Evolutionary conservation across 2,113 vertebrate species (phyloP).

Genomic region (Octodon degus): DNA sequence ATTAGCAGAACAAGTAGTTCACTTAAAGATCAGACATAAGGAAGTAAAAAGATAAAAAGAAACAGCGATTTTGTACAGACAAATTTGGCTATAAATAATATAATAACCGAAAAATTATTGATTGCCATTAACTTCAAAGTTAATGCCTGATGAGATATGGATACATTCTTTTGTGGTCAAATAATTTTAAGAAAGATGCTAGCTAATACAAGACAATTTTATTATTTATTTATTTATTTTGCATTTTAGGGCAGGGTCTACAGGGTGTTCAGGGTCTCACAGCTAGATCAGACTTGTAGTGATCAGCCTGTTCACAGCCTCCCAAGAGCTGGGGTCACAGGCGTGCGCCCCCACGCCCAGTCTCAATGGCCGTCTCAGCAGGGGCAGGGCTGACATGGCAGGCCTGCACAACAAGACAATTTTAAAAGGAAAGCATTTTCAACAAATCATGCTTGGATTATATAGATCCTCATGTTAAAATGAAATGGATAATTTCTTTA

Average conservation of each 20-base stretch:
- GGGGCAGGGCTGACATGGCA: too few species aligned
- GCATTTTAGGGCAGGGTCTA: too few species aligned
- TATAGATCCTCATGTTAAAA: not conserved
- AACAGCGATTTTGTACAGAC: not conserved
- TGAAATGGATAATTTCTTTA: not conserved
- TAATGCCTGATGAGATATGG: not conserved
- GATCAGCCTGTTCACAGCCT: too few species aligned
- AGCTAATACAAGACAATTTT: not conserved
- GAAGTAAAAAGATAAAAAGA: not conserved
- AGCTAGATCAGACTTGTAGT: too few species aligned
- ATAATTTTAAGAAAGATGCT: not conserved
- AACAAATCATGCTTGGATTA: not conserved
- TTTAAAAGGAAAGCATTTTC: not conserved
- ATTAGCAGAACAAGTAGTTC: not conserved
- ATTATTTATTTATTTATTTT: too few species aligned
- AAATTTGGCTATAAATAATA: not conserved
- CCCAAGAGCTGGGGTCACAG: too few species aligned
- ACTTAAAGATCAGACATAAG: not conserved
- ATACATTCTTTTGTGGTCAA: not conserved
- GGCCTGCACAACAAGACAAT: not conserved
- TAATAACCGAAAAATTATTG: not conserved
- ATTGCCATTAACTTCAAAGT: not conserved
- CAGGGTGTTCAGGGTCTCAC: too few species aligned
- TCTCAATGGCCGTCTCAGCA: too few species aligned
- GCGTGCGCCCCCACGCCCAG: too few species aligned